These are phyloP conservation scores for Synchiropus splendidus DNA, from an alignment of 2,113 vertebrate genomes.

Conservation along the genomic window DNA sequence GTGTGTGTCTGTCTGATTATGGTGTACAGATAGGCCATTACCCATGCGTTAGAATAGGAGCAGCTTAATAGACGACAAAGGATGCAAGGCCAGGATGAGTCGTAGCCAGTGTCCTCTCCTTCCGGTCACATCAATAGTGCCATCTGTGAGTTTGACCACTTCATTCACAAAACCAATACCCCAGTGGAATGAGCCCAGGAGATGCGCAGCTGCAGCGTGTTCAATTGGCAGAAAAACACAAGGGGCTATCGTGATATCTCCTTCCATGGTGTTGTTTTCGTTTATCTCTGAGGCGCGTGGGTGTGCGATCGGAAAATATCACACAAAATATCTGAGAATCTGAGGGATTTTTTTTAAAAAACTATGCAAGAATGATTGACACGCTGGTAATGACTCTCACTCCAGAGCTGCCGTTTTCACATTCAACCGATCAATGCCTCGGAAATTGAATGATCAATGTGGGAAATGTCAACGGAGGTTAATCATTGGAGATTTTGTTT, in stretches of 20 bases:
- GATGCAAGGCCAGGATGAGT: constrained; percentile 54
- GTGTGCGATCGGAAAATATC: too few relatives aligned
- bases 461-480: constrained; percentile 10
- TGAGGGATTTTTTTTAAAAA: too few relatives aligned
- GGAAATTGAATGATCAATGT: constrained; percentile 12
- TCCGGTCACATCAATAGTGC: constrained; percentile 45
- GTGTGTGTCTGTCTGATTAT: constrained; percentile 53
- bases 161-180: constrained; percentile 65
- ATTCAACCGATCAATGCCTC: constrained; percentile 7
- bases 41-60: constrained; percentile 33
- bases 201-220: constrained; percentile 8
- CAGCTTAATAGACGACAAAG: constrained; percentile 51
- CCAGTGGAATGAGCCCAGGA: constrained; percentile 38
- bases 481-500: constrained; percentile 6
- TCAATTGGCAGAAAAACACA: constrained; percentile 29
- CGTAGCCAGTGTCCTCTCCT: constrained; percentile 23
- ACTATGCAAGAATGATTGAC: too few relatives aligned
- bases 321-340: too few relatives aligned
- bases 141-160: constrained; percentile 58
- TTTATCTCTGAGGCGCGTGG: constrained; percentile 3
- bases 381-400: background rate
- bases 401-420: background rate
- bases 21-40: constrained; percentile 55
- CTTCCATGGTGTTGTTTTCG: constrained; percentile 17
- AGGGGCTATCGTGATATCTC: constrained; percentile 16